Evolutionary conservation across 2,888 invertebrate species (phyloP).

Genomic region (Apotomis capreana): DNA sequence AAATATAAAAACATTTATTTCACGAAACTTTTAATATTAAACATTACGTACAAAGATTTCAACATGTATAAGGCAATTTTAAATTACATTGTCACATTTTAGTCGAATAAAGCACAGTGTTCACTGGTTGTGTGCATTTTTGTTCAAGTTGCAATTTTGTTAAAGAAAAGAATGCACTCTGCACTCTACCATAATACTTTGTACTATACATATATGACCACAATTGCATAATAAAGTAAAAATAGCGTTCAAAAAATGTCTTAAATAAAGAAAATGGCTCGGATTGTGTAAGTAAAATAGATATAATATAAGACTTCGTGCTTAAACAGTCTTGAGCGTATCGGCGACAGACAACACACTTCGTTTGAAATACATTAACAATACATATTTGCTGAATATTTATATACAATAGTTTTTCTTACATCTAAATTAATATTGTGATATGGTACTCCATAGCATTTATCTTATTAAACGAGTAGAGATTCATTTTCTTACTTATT

Average conservation of each 20-base stretch:
- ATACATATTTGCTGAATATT: constrained; percentile 28
- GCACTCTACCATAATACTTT: constrained; percentile 34
- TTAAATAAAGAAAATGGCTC: constrained; percentile 71
- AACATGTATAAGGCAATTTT: constrained; percentile 51
- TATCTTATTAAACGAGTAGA: constrained; percentile 30
- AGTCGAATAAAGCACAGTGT: constrained; percentile 20
- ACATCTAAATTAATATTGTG: constrained; percentile 49
- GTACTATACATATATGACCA: constrained; percentile 49
- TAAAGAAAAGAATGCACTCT: neutral
- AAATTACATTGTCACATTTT: constrained; percentile 27
- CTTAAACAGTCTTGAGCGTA: constrained; percentile 14
- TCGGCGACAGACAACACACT: neutral
- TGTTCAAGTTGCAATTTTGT: neutral
- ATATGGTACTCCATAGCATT: constrained; percentile 38
- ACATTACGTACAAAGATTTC: constrained; percentile 41
- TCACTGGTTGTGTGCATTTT: constrained; percentile 12
- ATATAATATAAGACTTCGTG: constrained; percentile 44
- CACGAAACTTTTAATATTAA: constrained; percentile 33
- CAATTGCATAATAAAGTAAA: constrained; percentile 48
- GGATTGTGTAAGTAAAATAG: constrained; percentile 67
- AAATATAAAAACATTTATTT: constrained; percentile 41
- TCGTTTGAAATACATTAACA: constrained; percentile 29
- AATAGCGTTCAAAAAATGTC: constrained; percentile 30
- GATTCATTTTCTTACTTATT: constrained; percentile 57
- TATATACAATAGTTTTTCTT: constrained; percentile 45